Evolutionary conservation across 2,797 vertebrate genomes (phyloP).

Genomic region (Dendrocincla fuliginosa): DNA sequence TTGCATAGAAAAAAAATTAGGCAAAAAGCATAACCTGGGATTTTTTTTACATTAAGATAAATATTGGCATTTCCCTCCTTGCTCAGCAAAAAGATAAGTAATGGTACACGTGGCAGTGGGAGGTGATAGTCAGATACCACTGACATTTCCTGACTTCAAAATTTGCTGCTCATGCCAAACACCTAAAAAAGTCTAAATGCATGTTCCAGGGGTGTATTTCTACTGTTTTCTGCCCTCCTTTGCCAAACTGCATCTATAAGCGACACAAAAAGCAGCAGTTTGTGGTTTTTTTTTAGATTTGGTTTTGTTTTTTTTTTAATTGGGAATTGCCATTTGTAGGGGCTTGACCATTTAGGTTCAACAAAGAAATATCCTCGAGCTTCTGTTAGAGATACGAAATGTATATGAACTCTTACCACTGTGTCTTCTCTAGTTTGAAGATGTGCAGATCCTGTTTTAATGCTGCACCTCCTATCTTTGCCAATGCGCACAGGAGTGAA

Average conservation of each 20-base stretch:
- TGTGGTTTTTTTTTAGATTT: too few species aligned
- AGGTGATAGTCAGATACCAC: neutral
- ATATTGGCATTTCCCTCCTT: neutral
- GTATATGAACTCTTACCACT: neutral
- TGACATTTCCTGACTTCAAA: neutral
- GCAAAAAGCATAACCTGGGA: accelerated
- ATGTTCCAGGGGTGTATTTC: neutral
- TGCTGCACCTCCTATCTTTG: neutral
- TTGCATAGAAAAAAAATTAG: neutral
- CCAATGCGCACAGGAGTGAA: neutral
- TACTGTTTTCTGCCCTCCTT: neutral
- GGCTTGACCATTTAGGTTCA: neutral
- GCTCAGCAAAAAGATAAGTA: neutral
- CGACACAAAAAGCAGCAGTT: neutral
- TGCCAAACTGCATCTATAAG: neutral
- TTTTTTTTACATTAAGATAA: neutral
- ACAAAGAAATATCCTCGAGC: neutral
- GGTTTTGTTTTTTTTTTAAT: too few species aligned
- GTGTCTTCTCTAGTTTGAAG: neutral
- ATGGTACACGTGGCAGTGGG: neutral
- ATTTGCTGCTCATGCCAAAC: neutral
- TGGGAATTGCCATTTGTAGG: neutral
- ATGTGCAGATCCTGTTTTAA: neutral
- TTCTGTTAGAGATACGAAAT: neutral
- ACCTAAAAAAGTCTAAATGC: neutral